A percentile compares a stretch with the other conserved stretches of the same genome.
phyloP scores from a whole-genome alignment of 2,797 vertebrate species.

The Gila robusta region DNA sequence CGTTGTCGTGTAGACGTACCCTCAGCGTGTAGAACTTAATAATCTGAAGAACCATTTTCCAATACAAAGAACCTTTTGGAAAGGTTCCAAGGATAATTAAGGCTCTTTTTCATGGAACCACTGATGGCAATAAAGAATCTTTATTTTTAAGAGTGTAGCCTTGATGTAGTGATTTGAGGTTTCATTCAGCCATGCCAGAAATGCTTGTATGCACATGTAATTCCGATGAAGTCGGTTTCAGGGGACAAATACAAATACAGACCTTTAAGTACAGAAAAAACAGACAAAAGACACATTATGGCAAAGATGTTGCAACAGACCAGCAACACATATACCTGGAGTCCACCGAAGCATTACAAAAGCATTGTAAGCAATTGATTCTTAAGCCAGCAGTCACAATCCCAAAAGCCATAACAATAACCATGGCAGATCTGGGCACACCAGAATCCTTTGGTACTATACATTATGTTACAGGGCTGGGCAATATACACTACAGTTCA shows the following conservation, averaged over 20 bases:
- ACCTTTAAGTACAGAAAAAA: background rate
- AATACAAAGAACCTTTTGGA: background rate
- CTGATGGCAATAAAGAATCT: background rate
- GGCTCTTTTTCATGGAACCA: background rate
- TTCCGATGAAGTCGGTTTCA: background rate
- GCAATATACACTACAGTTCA: background rate
- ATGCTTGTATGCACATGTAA: background rate
- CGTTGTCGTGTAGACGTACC: too few species aligned
- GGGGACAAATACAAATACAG: background rate
- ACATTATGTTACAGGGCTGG: background rate
- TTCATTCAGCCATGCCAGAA: constrained; percentile 14
- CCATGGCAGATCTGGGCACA: background rate
- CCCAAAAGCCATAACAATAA: background rate
- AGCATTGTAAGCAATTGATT: constrained; percentile 14
- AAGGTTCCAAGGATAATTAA: background rate
- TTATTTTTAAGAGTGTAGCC: background rate
- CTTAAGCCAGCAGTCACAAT: background rate
- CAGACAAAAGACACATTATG: background rate
- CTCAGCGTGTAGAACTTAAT: background rate
- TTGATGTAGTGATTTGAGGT: background rate
- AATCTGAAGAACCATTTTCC: background rate
- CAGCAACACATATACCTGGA: constrained; percentile 4
- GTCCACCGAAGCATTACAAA: background rate
- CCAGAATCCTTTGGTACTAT: background rate
- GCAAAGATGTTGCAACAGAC: constrained; percentile 21